Base-by-base conservation (phyloP, 2,888 invertebrate genomes). In the Vannuccia rotundouncinata region DNA sequence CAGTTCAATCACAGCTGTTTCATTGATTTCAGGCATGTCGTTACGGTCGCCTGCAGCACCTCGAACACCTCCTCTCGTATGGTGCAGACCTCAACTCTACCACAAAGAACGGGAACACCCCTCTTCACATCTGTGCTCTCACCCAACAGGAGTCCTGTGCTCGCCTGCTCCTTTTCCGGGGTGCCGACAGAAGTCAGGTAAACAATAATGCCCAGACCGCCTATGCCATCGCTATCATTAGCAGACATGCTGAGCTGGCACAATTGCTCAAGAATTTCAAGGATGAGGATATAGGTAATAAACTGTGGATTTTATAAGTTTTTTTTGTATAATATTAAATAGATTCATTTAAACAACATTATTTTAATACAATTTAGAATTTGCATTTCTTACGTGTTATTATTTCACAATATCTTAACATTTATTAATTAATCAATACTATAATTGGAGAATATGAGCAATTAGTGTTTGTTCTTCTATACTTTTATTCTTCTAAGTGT, bases 161-260 rank as follows among this genome's bases (percentile, higher is more conserved):
- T 81, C 90, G 96, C 84, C 94, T 96, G 87, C 91, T 99, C 84
- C 91, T 99, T 83, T 97, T 98, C 90, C 92, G 98, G 82, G 96
- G 96, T 80, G 95, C 95, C 84, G 95, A 96, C 87, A 93, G 94
- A 85, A 93, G 94, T 86, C 93, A 95, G 79, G 91, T 95, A 82
- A 99, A 99, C 90, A 96, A 92, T 89, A 95, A 96, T 86, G 96
- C 95, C 89, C 98, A 99, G 90, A 95, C 95, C 81, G 95, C 99
- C 74, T 95, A 95, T 89, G 97, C 98, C 91, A 95, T 95, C 82
- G 96, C 98, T 81, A 95, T 98, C 82, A 95, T 99, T 87, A 95
- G 96, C 83, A 95, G 95, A 82, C 95, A 96, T 89, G 91, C 94
- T 89, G 94, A 94, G 86, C 91, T 99, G 82, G 95, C 97, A 45